Evolutionary conservation across 2,888 invertebrate genomes (phyloP).

Genomic region (Pimpla rufipes): DNA sequence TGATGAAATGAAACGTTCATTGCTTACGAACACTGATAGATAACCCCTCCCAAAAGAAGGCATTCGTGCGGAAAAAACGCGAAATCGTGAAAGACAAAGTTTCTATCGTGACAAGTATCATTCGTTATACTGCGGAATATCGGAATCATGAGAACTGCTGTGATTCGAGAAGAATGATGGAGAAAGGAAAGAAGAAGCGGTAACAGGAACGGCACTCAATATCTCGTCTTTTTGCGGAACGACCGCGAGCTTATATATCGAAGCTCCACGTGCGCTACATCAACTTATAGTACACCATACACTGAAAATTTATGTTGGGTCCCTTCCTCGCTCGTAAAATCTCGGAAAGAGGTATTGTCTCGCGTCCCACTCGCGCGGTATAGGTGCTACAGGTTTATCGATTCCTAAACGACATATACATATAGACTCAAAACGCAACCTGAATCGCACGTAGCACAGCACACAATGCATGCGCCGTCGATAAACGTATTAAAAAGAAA

Average conservation of each 20-base stretch:
- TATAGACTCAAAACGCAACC: constrained; percentile 16
- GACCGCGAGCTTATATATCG: constrained; percentile 54
- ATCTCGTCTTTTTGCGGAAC: constrained; percentile 64
- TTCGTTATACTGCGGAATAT: constrained; percentile 61
- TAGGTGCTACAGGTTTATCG: constrained; percentile 56
- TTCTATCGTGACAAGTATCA: constrained; percentile 22
- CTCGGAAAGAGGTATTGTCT: constrained; percentile 58
- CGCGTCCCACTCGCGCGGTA: constrained; percentile 20
- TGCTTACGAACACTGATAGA: not conserved
- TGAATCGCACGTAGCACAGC: not conserved
- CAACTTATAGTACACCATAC: constrained; percentile 40
- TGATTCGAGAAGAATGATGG: constrained; percentile 48
- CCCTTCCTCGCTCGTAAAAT: constrained; percentile 63
- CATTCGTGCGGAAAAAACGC: not conserved
- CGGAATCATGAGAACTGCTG: constrained; percentile 9
- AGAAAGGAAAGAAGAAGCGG: constrained; percentile 19
- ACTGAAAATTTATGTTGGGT: constrained; percentile 60
- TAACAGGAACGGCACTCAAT: constrained; percentile 43
- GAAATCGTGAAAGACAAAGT: not conserved
- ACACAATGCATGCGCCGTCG: not conserved
- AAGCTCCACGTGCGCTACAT: constrained; percentile 52
- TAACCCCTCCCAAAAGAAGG: not conserved
- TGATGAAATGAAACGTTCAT: not conserved
- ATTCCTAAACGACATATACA: constrained; percentile 57
- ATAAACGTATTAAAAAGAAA: no score